Conservation (phyloP, 2,113 vertebrate species). For the Alexandromys fortis region DNA sequence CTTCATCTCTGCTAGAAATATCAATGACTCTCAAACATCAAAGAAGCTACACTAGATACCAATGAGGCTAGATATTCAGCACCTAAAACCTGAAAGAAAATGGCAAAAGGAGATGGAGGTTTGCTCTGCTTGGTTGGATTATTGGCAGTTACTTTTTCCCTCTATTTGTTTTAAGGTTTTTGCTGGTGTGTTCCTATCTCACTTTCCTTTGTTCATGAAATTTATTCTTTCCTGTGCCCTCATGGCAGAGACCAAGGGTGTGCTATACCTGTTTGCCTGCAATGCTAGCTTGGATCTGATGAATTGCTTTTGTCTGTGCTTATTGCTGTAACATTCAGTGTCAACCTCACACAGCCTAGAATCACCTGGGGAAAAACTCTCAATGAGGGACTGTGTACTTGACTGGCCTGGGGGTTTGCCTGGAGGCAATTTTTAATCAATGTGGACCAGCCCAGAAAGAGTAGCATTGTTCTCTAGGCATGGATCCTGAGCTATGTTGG, state of each 20-base stretch:
- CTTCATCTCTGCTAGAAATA: slow-evolving; percentile 64
- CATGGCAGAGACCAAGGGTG: not conserved
- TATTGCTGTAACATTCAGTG: not conserved
- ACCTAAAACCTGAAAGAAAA: not conserved
- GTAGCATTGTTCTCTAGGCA: not conserved
- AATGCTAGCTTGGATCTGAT: not conserved
- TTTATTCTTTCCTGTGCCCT: not conserved
- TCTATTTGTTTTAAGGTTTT: not conserved
- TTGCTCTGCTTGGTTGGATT: not conserved
- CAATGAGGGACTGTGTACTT: not conserved
- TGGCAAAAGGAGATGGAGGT: not conserved
- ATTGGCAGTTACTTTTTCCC: not conserved
- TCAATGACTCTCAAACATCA: not conserved
- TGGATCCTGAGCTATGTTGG: not conserved
- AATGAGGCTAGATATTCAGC: not conserved
- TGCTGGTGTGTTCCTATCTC: not conserved
- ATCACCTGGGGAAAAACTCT: too few species aligned
- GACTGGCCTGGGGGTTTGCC: not conserved
- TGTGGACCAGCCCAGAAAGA: not conserved
- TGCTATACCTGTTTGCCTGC: not conserved
- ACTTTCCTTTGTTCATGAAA: not conserved
- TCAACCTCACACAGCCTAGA: not conserved
- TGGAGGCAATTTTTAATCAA: not conserved
- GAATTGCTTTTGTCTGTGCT: not conserved
- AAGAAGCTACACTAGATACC: not conserved